phyloP scores from a whole-genome alignment of 1,140 invertebrate genomes.

The Neuroterus valhalla region DNA sequence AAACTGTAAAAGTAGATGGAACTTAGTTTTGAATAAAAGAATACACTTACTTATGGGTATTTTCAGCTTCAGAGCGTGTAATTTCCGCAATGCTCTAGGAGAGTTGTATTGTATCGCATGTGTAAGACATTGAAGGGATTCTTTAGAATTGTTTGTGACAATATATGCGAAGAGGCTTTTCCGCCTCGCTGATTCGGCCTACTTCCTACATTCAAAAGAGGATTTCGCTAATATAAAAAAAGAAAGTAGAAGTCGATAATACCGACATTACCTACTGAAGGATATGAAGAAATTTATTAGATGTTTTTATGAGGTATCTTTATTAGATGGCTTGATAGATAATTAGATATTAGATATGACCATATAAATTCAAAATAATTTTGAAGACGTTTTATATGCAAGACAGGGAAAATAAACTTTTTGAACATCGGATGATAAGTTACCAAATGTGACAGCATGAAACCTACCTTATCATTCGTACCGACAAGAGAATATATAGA shows the following conservation, averaged over 20 bases:
- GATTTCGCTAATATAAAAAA: background rate
- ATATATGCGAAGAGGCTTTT: background rate
- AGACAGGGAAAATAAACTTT: too few species aligned
- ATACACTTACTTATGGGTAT: background rate
- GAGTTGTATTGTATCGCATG: background rate
- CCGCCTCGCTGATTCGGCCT: background rate
- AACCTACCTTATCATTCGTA: too few species aligned
- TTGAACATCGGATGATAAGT: too few species aligned
- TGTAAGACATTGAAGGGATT: background rate
- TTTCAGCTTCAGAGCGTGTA: slow-evolving; percentile 1
- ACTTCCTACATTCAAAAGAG: background rate
- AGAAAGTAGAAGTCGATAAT: background rate
- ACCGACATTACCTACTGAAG: background rate
- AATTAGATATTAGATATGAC: too few species aligned
- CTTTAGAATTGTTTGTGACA: background rate
- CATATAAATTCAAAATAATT: too few species aligned
- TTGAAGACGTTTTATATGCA: too few species aligned
- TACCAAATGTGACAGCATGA: too few species aligned
- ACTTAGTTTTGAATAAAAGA: slow-evolving; percentile 7
- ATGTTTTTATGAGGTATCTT: too few species aligned
- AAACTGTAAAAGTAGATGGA: slow-evolving; percentile 30
- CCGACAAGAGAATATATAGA: too few species aligned
- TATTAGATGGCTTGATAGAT: too few species aligned
- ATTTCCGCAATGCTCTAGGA: background rate
- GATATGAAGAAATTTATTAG: background rate